phyloP scores from a whole-genome alignment of 1,140 invertebrate genomes.

The Tribolium madens region DNA sequence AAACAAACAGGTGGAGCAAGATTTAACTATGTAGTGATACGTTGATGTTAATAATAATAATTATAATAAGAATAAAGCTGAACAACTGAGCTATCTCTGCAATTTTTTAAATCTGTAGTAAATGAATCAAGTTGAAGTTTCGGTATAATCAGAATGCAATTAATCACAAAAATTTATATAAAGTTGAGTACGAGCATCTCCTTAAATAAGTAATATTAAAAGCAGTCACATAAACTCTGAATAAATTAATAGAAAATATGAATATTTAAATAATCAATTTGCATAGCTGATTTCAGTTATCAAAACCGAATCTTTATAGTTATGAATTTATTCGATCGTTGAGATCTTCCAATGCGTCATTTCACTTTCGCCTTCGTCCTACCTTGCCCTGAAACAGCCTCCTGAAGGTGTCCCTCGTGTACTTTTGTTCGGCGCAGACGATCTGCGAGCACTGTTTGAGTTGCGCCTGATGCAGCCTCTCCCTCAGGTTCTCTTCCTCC shows the following conservation, averaged over 20 bases:
- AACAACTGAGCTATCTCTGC: no score
- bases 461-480: slow-evolving; percentile 69
- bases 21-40: no score
- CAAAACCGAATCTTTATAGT: not conserved
- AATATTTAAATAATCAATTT: not conserved
- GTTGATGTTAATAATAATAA: no score
- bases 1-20: no score
- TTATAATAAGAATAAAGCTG: no score
- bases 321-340: no score
- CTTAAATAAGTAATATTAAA: not conserved
- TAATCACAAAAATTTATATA: not conserved
- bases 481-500: slow-evolving; percentile 75
- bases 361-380: slow-evolving; percentile 54
- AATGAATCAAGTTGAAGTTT: no score
- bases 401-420: slow-evolving; percentile 73
- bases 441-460: slow-evolving; percentile 75
- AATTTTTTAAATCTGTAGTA: no score
- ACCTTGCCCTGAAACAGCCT: slow-evolving; percentile 77
- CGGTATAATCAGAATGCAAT: no score
- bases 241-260: not conserved
- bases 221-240: not conserved
- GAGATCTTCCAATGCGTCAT: not conserved
- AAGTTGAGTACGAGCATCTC: not conserved
- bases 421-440: slow-evolving; percentile 70
- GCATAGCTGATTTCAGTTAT: not conserved